Evolutionary conservation across 2,113 vertebrate genomes (phyloP), one percentile per base, ranked within the genome.

Genomic region (Cebidichthys violaceus): DNA sequence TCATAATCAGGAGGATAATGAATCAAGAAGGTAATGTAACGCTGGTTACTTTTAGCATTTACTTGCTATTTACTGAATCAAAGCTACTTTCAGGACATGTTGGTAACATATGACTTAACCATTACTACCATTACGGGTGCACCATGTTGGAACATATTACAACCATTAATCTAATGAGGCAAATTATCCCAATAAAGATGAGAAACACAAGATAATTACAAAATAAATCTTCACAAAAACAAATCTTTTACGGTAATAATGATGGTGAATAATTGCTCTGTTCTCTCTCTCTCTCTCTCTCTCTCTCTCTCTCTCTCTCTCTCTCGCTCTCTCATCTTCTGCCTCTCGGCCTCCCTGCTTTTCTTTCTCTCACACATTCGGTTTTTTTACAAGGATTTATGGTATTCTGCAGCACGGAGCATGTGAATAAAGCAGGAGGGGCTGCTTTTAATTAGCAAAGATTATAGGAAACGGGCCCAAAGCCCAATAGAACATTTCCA

Each of bases 401-500:
- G 82, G 82, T 90, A 75, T 84, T 91, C 88, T 82, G 81, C 86
- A 62, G 75, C 81, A 72, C 86, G 70, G 81, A 85, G 85, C 89
- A 89, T 90, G 91, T 83, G 91, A 92, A 90, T 92, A 88, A 91
- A 91, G 81, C 87, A 87, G 83, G 84, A 89, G 71, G 88, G 90
- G 80, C 90, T 93, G 90, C 80, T 91, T 93, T 93, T 94, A 93
- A 94, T 94, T 92, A 92, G 88, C 88, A 92, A 87, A 91, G 90
- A 93, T 92, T 92, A 93, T 92, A 94, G 92, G 79, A 92, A 93
- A 94, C 90, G 89, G 92, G 92, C 90, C 86, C 71, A 87, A 86
- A 93, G 92, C 91, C 90, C 89, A 93, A 94, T 92, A 92, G 93
- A 93, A 93, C 90, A 94, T 93, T 94, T 94, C 92, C 93, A 94